Base-by-base conservation (phyloP, 1,140 invertebrate species). In the Eumaeus atala region DNA sequence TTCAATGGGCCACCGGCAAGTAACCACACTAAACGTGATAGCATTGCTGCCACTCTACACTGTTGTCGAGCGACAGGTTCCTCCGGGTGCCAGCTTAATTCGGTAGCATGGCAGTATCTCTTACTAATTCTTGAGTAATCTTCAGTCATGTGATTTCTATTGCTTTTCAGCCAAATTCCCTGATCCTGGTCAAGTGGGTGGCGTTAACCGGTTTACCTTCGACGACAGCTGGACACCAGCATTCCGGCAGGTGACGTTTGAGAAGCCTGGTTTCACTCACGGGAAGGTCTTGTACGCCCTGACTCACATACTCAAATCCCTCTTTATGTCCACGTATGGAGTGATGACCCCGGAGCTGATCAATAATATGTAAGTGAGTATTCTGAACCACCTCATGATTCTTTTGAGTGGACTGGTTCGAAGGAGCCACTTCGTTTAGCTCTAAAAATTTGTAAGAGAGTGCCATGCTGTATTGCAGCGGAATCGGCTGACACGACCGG, bases 111-210 rank as follows among this genome's bases (percentile, higher is more conserved):
- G 8, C 12, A 1, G 8, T 9, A 11, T 8, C 16, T n/a, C 16
- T 14, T 14, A 1, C 3, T 12, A 4, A 1, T 42, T 16, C 3
- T 1, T 16, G 14, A n/a, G 9, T 3, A 16, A 12, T 7, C n/a
- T 14, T 40, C 11, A n/a, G 37, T 4, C 37, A 10, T 40, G 37
- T n/a, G n/a, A n/a, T 40, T 40, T 40, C 14, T 17, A 7, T 49
- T n/a, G 42, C 33, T 12, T 71, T 62, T 8, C 53, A 77, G 74
- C 65, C 57, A 65, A 16, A 5, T 77, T 72, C 36, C 47, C 65
- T 0, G 61, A 72, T 16, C 70, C 72, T 0, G 59, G 64, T 0
- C 78, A 82, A 54, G 58, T 64, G 1, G 57, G 61, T 2, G 66
- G 62, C 6, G 11, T 72, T 0, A 60, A 74, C 0, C 54, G 72